Conservation (phyloP, 2,797 vertebrate genomes). For the Rhadinocentrus ornatus region DNA sequence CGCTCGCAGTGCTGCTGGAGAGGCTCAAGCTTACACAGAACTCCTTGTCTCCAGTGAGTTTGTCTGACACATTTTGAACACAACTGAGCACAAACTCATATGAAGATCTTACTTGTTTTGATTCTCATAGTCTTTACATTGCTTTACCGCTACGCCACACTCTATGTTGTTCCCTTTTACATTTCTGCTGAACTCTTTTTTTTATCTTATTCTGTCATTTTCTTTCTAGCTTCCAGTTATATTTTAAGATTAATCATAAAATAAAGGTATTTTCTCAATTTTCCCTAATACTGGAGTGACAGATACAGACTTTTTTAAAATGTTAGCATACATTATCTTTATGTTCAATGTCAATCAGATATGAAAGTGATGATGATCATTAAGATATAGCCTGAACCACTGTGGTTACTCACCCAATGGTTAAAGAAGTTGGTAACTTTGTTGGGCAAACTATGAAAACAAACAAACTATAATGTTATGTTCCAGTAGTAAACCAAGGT, state of each 20-base stretch:
- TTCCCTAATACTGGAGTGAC: not conserved
- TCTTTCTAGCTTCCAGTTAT: not conserved
- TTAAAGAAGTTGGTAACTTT: not conserved
- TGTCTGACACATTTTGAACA: not conserved
- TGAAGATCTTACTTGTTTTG: not conserved
- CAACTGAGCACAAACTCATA: slow-evolving; percentile 1
- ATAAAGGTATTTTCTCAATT: not conserved
- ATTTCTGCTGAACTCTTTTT: not conserved
- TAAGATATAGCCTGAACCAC: not conserved
- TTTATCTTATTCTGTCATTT: not conserved
- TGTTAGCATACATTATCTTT: not conserved
- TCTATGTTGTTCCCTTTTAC: not conserved
- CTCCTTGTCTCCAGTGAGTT: slow-evolving; percentile 94
- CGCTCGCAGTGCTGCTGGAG: slow-evolving; percentile 88
- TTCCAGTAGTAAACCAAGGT: not conserved
- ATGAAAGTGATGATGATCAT: not conserved
- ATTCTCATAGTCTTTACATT: not conserved
- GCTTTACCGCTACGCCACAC: not conserved
- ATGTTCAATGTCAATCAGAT: not conserved
- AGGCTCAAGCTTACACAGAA: slow-evolving; percentile 87
- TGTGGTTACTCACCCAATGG: too few species aligned
- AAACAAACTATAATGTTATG: not conserved
- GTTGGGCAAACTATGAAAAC: not conserved
- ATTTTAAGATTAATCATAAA: not conserved
- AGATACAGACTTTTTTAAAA: not conserved